These are phyloP conservation scores for Drosophila paramelanica DNA, from an alignment of 2,888 invertebrate genomes.

Conservation along the genomic window DNA sequence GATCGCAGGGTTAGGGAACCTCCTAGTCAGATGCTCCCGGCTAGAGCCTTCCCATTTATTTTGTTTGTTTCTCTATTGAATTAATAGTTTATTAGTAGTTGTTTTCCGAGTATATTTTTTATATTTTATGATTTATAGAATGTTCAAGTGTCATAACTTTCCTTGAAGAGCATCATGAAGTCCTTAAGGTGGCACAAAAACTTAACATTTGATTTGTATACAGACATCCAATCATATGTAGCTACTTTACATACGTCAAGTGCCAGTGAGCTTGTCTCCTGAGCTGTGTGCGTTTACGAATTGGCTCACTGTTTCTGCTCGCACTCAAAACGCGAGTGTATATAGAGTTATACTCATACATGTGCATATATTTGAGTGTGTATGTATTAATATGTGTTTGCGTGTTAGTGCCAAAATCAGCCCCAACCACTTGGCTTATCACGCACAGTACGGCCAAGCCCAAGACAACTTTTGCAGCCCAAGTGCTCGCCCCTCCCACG, in stretches of 20 bases:
- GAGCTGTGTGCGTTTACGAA: conserved; percentile 20
- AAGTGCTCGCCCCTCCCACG: conserved; percentile 46
- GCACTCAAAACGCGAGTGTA: conserved; percentile 9
- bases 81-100: too few relatives aligned
- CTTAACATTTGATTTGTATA: conserved; percentile 11
- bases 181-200: conserved; percentile 11
- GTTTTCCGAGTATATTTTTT: too few relatives aligned
- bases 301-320: conserved; percentile 22
- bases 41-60: too few relatives aligned
- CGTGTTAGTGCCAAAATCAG: conserved; percentile 56
- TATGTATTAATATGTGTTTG: not conserved
- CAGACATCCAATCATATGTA: conserved; percentile 26
- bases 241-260: conserved; percentile 63
- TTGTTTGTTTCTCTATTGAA: too few relatives aligned
- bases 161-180: conserved; percentile 4
- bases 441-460: conserved; percentile 67
- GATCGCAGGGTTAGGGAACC: too few relatives aligned
- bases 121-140: too few relatives aligned
- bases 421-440: conserved; percentile 73
- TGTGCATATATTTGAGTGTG: not conserved
- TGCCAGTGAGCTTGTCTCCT: conserved; percentile 28
- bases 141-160: not conserved
- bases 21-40: too few relatives aligned
- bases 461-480: conserved; percentile 61
- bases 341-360: conserved; percentile 10